Conservation (phyloP, 35 echinoderm and acorn worm species). For the Amphiura filiformis region DNA sequence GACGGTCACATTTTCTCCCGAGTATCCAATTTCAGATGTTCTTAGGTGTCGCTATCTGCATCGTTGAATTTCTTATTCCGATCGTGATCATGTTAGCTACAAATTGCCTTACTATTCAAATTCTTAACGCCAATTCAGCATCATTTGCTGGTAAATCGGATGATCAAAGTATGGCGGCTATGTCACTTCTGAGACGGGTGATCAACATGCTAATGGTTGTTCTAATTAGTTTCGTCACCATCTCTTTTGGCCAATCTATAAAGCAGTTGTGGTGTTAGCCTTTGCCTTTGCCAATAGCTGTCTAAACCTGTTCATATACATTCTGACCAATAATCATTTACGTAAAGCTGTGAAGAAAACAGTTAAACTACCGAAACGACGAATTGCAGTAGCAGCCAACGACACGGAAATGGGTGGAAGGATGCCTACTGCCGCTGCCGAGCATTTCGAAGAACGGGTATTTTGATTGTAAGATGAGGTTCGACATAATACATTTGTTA, state of each 20-base stretch:
- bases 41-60: constrained; percentile 45
- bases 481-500: too few species aligned
- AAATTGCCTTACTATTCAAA: constrained; percentile 47
- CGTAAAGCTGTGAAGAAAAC: neutral
- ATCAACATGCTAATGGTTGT: constrained; percentile 84
- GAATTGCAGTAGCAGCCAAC: too few species aligned
- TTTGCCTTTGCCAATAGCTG: neutral
- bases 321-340: neutral
- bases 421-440: too few species aligned
- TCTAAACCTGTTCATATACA: too few species aligned
- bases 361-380: neutral
- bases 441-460: too few species aligned
- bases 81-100: constrained; percentile 75
- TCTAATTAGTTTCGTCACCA: constrained; percentile 76
- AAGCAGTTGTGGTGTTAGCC: neutral
- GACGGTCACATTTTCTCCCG: too few species aligned
- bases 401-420: too few species aligned
- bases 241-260: neutral
- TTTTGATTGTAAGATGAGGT: too few species aligned
- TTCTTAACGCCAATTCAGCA: constrained; percentile 15
- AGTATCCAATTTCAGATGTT: constrained; percentile 37
- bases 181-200: constrained; percentile 56
- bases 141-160: neutral
- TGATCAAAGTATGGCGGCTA: neutral
- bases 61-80: constrained; percentile 77